Evolutionary conservation across 1,140 invertebrate species (phyloP), one percentile per base, ranked within the genome.

Genomic region (Spodoptera litura): DNA sequence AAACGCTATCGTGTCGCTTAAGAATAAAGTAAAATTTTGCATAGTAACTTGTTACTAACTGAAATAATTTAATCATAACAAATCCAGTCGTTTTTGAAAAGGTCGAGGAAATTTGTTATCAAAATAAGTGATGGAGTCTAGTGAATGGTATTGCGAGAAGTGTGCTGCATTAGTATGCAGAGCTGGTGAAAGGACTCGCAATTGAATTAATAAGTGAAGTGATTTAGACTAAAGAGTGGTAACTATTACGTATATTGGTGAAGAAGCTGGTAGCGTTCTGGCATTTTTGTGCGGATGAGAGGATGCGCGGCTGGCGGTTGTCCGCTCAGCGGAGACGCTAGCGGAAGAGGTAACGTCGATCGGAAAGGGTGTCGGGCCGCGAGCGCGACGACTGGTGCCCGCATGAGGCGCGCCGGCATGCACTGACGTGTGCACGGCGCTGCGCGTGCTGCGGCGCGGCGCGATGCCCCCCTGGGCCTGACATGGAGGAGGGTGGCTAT

Each of bases 331-430:
- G 91, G 86, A 87, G 88, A 87, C 88, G 90, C 90, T 93, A 92
- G 88, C 85, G 87, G 75, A 75, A 79, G 81, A 82, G 83, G 87
- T 85, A 78, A 79, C 74, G 78, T 77, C 81, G 85, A 89, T 84
- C 86, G 88, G 88, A 87, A 90, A 93, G 92, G 91, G 93, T 94
- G 93, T 94, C 93, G 91, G 91, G 93, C 68, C 91, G 91, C 87
- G 93, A 93, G 92, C 89, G 92, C 79, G 92, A 94, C 87, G 91
- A 92, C 78, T 93, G 91, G 91, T 94, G 92, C 90, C 87, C 87
- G 92, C 91, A 94, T 88, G 91, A 93, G 91, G 91, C 91, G 88
- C 88, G 91, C 82, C 90, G 91, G 80, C 92, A 93, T 91, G 91
- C 91, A 88, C 87, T 93, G 92, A 94, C 92, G 90, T 93, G 92